Percentiles rank a stretch among this genome's conserved stretches.
These are phyloP conservation scores for Drosophila chauvacae DNA, from an alignment of 1,140 invertebrate genomes.

Conservation along the genomic window DNA sequence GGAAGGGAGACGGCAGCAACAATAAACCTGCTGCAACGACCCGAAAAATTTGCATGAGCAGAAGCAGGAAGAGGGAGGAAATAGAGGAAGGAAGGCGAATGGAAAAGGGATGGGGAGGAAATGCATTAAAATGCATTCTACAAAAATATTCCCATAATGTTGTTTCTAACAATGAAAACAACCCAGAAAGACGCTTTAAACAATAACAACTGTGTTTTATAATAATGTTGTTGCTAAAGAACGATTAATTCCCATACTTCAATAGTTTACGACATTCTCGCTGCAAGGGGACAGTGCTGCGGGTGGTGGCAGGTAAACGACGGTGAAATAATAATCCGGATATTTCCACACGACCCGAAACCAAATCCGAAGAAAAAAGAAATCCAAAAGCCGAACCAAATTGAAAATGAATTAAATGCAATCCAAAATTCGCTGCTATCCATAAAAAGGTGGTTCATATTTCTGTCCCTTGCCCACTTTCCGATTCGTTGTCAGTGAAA, in stretches of 20 bases:
- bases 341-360: conserved; percentile 9
- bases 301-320: conserved; percentile 17
- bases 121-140: conserved; percentile 23
- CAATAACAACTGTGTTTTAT: not conserved
- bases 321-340: conserved; percentile 24
- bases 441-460: conserved; percentile 15
- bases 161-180: not conserved
- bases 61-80: conserved; percentile 9
- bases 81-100: not conserved
- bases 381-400: conserved; percentile 25
- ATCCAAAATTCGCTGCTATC: conserved; percentile 12
- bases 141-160: conserved; percentile 9
- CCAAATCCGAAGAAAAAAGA: conserved; percentile 17
- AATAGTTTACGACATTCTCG: conserved; percentile 4
- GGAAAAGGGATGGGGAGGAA: conserved; percentile 1
- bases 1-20: conserved; percentile 25
- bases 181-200: not conserved
- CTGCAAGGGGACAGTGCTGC: not conserved
- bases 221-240: not conserved
- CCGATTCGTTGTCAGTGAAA: conserved; percentile 25
- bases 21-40: conserved; percentile 43
- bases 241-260: not conserved
- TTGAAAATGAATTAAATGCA: conserved; percentile 23
- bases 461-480: not conserved
- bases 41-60: conserved; percentile 45